Evolutionary conservation across 2,113 vertebrate genomes (phyloP), one percentile per base, ranked within the genome.

Genomic region (Tonatia bakeri): DNA sequence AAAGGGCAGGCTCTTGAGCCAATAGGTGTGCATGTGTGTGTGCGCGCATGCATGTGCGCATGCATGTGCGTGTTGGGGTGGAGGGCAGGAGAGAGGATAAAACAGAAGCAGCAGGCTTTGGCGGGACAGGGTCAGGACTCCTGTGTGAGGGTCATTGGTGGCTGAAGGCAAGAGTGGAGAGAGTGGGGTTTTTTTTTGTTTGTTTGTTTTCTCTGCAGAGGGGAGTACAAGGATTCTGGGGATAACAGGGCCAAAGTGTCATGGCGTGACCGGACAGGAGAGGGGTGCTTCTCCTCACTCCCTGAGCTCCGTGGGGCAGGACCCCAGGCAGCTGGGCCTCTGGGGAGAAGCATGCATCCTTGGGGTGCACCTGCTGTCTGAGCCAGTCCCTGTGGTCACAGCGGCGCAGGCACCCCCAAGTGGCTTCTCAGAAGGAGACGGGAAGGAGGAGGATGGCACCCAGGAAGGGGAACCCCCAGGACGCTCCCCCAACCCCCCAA

Each of bases 361-460:
- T 45, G 28, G n/a, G 31, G 13, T 4, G 1, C 3, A 36, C 20
- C 47, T 26, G 50, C 40, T 24, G n/a, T 6, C 47, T 33, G 24
- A 75, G 38, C 31, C 64, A 75, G 91, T 45, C 72, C 24, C 65
- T 50, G 36, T 19, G 73, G 84, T 54, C 87, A 33, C 45, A 40
- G 79, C 45, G 24, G 56, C 50, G 36, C 65, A 61, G 69, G 95
- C 45, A 33, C 95, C 92, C 94, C 93, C 94, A 91, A 90, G 90
- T 87, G 94, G 95, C 75, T 94, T 88, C 65, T 15, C 1, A 43
- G 82, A 14, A 33, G 82, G 65, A 75, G 59, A 82, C 16, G 3
- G 13, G 40, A 90, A 40, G 73, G 72, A 52, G 36, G 22, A 22
- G n/a, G 36, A 14, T 7, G 6, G 64, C 3, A 17, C 17, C 13